A percentile compares a stretch with the other conserved stretches of the same genome.
phyloP scores from a whole-genome alignment of 2,797 vertebrate species.

The Pagetopsis macropterus region DNA sequence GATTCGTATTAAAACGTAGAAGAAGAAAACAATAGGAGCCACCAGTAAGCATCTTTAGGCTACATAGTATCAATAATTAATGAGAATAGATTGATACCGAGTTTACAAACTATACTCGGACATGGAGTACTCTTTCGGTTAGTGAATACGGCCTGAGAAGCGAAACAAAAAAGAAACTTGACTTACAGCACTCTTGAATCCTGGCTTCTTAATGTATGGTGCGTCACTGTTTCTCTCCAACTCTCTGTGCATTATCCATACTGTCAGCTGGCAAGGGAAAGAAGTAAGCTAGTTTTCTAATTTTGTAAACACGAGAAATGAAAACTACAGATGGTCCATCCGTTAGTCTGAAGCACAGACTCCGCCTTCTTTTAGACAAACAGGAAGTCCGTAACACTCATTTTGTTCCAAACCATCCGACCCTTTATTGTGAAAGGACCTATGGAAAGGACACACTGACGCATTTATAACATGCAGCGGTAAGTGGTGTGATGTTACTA shows the following conservation, averaged over 20 bases:
- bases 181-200: constrained; percentile 23
- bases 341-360: not conserved
- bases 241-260: not conserved
- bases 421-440: constrained; percentile 14
- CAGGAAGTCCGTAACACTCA: constrained; percentile 30
- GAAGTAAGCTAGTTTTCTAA: too few species aligned
- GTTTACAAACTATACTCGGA: not conserved
- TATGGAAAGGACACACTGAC: too few species aligned
- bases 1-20: not conserved
- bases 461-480: too few species aligned
- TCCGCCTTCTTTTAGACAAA: constrained; percentile 3
- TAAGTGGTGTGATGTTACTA: too few species aligned
- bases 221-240: not conserved
- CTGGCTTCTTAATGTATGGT: fast-evolving
- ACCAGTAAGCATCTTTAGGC: not conserved
- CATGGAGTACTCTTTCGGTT: not conserved
- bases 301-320: not conserved
- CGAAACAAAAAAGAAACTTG: not conserved
- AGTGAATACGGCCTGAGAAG: not conserved
- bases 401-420: not conserved
- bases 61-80: not conserved
- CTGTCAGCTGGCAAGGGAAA: not conserved
- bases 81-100: not conserved
- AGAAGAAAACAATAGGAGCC: not conserved
- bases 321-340: not conserved